Evolutionary conservation across 2,888 invertebrate genomes (phyloP).

Genomic region (Agrotis clavis): DNA sequence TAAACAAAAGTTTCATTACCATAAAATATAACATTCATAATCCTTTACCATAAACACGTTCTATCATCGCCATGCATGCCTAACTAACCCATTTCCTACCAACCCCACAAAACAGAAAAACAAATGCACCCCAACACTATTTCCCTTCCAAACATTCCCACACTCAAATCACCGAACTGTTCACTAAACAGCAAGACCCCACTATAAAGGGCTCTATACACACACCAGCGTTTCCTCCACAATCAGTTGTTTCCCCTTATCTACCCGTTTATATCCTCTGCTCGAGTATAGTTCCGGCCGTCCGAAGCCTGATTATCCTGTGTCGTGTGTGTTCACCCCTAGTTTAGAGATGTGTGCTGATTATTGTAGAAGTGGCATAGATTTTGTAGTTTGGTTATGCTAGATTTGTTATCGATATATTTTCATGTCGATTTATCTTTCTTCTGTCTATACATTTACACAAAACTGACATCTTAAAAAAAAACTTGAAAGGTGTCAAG

Average conservation of each 20-base stretch:
- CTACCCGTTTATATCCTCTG: slow-evolving; percentile 69
- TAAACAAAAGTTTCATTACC: too few species aligned
- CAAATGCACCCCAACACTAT: slow-evolving; percentile 33
- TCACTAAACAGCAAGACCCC: slow-evolving; percentile 52
- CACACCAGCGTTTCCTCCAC: slow-evolving; percentile 60
- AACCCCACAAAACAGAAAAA: slow-evolving; percentile 20
- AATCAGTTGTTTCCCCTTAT: slow-evolving; percentile 72
- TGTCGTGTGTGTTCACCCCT: slow-evolving; percentile 40
- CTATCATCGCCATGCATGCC: slow-evolving; percentile 11
- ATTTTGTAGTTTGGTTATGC: not conserved
- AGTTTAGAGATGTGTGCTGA: slow-evolving; percentile 42
- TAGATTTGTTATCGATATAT: not conserved
- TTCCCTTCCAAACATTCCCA: slow-evolving; percentile 59
- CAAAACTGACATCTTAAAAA: too few species aligned
- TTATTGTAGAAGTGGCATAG: slow-evolving; percentile 22
- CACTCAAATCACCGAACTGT: slow-evolving; percentile 60
- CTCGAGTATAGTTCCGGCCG: slow-evolving; percentile 69
- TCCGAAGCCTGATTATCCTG: slow-evolving; percentile 62
- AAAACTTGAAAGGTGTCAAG: too few species aligned
- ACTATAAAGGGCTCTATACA: slow-evolving; percentile 54
- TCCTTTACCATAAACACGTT: slow-evolving; percentile 12
- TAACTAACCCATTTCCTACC: slow-evolving; percentile 17
- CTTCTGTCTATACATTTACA: too few species aligned
- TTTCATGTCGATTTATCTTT: not conserved
- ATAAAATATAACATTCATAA: slow-evolving; percentile 8